These are phyloP conservation scores for Mya arenaria DNA, from an alignment of 1,140 invertebrate genomes.

Conservation along the genomic window DNA sequence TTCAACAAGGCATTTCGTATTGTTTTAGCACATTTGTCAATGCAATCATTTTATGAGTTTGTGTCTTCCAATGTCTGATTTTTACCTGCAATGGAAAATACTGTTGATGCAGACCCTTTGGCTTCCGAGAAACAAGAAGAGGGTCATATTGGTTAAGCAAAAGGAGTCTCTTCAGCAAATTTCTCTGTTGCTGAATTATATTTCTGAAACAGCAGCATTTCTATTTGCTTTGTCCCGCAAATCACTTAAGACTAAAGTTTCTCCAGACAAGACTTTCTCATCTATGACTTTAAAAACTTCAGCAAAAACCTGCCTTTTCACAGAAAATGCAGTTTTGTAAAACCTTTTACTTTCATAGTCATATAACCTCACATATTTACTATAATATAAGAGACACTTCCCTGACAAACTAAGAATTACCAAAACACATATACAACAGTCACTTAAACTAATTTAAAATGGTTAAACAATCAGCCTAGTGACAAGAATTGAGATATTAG, in stretches of 20 bases:
- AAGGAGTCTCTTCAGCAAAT: not conserved
- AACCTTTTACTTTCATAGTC: too few relatives aligned
- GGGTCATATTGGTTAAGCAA: not conserved
- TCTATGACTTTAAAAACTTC: not conserved
- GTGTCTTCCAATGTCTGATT: not conserved
- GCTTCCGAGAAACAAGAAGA: not conserved
- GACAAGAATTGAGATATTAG: too few relatives aligned
- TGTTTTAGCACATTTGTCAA: not conserved
- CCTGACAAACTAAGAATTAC: too few relatives aligned
- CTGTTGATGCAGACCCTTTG: not conserved
- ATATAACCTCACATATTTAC: too few relatives aligned
- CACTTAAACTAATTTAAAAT: too few relatives aligned
- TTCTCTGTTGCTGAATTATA: constrained; percentile 4
- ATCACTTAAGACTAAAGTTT: not conserved
- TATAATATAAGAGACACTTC: too few relatives aligned
- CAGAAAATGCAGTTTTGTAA: too few relatives aligned
- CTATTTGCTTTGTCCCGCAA: not conserved
- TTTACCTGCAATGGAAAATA: not conserved
- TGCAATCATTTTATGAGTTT: not conserved
- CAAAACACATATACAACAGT: too few relatives aligned
- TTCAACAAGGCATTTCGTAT: not conserved
- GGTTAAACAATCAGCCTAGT: too few relatives aligned
- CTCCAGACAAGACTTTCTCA: not conserved
- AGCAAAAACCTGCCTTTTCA: not conserved
- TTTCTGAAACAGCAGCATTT: not conserved